A percentile compares a stretch with the other conserved stretches of the same genome.
Conservation (phyloP, 2,113 vertebrate species). For the Elephantulus edwardii region DNA sequence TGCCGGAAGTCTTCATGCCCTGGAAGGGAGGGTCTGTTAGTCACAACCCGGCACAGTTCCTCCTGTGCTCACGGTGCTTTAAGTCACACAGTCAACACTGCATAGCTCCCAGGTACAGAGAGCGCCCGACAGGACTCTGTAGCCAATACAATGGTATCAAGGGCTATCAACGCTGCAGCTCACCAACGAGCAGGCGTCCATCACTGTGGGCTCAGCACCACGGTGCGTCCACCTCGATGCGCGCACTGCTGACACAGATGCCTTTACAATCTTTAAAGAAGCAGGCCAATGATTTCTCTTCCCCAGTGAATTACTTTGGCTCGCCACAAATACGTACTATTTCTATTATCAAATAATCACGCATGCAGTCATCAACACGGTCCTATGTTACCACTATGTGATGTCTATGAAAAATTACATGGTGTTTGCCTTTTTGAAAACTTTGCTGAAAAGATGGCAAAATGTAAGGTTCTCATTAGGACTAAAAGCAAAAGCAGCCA, state of each 20-base stretch:
- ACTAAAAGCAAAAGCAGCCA: too few relatives aligned
- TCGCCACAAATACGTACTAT: not conserved
- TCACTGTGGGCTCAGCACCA: too few relatives aligned
- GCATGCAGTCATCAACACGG: rapidly evolving
- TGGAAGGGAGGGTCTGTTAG: conserved; percentile 78
- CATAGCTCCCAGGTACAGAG: rapidly evolving
- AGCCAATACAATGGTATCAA: not conserved
- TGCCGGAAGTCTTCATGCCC: conserved; percentile 92
- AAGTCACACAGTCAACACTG: rapidly evolving
- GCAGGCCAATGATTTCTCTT: not conserved
- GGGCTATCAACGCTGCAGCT: too few relatives aligned
- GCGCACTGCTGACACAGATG: too few relatives aligned
- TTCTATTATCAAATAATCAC: not conserved
- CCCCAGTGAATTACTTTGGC: not conserved
- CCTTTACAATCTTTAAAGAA: not conserved
- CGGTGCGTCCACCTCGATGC: too few relatives aligned
- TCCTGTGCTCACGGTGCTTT: conserved; percentile 37
- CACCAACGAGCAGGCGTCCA: too few relatives aligned
- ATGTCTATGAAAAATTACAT: not conserved
- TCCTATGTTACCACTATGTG: not conserved
- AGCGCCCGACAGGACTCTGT: rapidly evolving
- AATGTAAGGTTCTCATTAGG: too few relatives aligned
- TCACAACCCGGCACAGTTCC: not conserved
- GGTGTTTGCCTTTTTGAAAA: not conserved
- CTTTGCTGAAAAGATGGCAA: not conserved